phyloP scores from a whole-genome alignment of 2,888 invertebrate genomes.

The Meta bourneti region DNA sequence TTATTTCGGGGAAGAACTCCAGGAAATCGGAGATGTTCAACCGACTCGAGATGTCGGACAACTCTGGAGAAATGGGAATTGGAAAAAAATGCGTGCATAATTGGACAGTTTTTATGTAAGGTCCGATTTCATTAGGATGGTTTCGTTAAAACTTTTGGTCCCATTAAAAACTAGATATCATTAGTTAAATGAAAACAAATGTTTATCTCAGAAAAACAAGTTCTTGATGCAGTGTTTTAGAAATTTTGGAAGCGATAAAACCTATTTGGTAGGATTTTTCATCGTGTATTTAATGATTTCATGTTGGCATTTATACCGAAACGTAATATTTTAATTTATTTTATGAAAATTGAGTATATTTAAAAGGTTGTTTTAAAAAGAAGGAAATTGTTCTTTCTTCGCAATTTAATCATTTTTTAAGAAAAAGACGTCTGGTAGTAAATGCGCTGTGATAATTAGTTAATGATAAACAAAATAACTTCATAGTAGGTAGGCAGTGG shows the following conservation, averaged over 20 bases:
- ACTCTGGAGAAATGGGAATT: background rate
- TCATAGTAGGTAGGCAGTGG: no score
- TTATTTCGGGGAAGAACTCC: background rate
- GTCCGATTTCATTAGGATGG: background rate
- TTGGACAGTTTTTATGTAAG: background rate
- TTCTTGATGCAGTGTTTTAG: background rate
- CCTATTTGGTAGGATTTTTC: background rate
- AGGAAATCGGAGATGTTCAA: background rate
- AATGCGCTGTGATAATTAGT: no score
- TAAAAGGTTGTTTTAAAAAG: no score
- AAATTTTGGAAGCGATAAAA: background rate
- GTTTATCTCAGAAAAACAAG: background rate
- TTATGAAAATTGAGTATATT: no score
- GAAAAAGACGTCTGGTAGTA: no score
- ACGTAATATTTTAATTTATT: no score
- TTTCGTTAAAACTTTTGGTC: background rate
- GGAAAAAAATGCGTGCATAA: background rate
- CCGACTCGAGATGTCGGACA: background rate
- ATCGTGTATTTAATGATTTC: no score
- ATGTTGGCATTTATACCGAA: no score
- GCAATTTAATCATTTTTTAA: no score
- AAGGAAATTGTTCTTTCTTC: no score
- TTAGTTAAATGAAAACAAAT: background rate
- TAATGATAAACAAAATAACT: no score
- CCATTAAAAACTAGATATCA: background rate